Evolutionary conservation across 2,113 vertebrate genomes (phyloP).

Genomic region (Pygoscelis antarcticus): DNA sequence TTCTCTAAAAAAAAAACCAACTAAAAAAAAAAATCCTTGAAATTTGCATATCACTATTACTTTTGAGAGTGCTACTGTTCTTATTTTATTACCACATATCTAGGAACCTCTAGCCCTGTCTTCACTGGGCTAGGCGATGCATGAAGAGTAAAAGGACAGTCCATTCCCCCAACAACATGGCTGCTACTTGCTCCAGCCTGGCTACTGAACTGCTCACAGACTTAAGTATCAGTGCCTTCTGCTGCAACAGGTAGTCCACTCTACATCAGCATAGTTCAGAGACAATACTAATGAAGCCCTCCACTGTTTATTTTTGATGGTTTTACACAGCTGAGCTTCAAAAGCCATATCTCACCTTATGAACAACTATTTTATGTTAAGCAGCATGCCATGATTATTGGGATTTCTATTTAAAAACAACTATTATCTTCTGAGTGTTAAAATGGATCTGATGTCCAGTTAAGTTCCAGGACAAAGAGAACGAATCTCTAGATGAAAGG

Average conservation of each 20-base stretch:
- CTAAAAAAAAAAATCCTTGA: neutral
- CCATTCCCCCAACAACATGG: neutral
- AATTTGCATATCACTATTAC: neutral
- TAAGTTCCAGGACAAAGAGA: neutral
- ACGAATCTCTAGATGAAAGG: neutral
- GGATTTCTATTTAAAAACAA: neutral
- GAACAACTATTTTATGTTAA: neutral
- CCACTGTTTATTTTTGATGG: fast-evolving
- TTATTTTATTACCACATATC: too few species aligned
- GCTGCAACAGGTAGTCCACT: neutral
- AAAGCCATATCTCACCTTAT: neutral
- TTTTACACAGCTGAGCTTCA: neutral
- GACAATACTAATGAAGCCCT: neutral
- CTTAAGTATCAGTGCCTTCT: too few species aligned
- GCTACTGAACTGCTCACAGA: neutral
- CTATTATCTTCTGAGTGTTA: neutral
- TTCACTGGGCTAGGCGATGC: neutral
- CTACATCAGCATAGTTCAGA: neutral
- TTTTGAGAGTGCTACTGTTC: neutral
- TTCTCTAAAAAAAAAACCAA: neutral
- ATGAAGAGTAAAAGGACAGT: neutral
- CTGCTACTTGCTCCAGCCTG: neutral
- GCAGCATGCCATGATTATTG: neutral
- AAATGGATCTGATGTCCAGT: neutral
- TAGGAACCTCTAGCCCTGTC: neutral